Base-by-base conservation (phyloP, 2,797 vertebrate genomes). In the Chelidonichthys spinosus region DNA sequence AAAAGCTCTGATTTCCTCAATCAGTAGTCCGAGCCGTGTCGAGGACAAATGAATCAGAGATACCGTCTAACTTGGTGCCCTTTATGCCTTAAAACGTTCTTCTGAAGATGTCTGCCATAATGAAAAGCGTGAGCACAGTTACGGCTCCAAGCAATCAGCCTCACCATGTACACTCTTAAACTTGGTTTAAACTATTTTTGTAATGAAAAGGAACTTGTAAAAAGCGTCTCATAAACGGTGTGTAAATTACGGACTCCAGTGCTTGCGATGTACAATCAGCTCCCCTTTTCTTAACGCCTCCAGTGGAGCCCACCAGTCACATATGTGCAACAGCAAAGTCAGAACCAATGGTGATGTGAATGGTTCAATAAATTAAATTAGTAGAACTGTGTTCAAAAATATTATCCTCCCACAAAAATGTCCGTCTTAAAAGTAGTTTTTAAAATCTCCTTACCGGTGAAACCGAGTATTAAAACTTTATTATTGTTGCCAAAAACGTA, bases 211-310 rank as follows among this genome's bases (percentile, higher is more conserved):
- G 86, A 94, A 94, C 91, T 76, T 49, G 59, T 54, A 32, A 72
- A 71, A 65, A 60, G 44, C 32, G 83, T 82, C 69, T 72, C 50
- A 25, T 61, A 44, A 60, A 85, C 1, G 25, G 81, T 59, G 37
- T 68, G 63, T 58, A 18, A 80, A 82, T 58, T 55, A 56, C 72
- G 67, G 81, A 68, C 50, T 84, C 66, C 47, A 52, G 74, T 82
- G 70, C 93, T 94, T 95, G 97, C 97, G 95, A 93, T 88, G 95
- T 96, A 98, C 97, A 98, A 97, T 98, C 97, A 85, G 64, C 87
- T 86, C 89, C 93, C 88, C 94, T 71, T 25, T 56, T 25, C 25
- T 69, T 32, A 35, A 7, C 67, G 25, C 32, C 64, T 7, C 71
- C 33, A 44, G 4, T 5, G 18, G 18, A 68, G 37, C 56, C 43